Evolutionary conservation across 2,888 invertebrate species (phyloP).

Genomic region (Temnothorax unifasciatus): DNA sequence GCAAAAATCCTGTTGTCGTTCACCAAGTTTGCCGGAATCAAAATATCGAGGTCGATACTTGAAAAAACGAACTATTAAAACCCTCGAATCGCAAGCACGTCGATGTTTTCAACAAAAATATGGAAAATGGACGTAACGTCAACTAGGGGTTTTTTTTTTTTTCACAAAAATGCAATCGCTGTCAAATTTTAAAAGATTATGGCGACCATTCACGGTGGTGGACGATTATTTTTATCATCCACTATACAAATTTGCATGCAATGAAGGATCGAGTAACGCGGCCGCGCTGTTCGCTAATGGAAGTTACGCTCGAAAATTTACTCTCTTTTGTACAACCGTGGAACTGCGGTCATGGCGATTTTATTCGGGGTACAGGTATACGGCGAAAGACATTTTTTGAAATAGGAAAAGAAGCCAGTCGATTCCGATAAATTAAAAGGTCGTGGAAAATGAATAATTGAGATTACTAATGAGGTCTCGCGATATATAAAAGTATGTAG

Average conservation of each 20-base stretch:
- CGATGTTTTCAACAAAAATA: conserved; percentile 42
- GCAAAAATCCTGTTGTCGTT: conserved; percentile 3
- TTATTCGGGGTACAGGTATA: not conserved
- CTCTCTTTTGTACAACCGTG: not conserved
- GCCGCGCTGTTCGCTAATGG: conserved; percentile 6
- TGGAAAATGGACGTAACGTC: conserved; percentile 17
- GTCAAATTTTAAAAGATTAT: conserved; percentile 31
- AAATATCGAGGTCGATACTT: conserved; percentile 40
- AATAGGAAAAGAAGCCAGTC: not conserved
- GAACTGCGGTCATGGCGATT: not conserved
- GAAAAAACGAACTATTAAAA: conserved; percentile 49
- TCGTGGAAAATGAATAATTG: not conserved
- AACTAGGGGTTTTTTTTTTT: conserved; percentile 12
- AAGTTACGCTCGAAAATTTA: not conserved
- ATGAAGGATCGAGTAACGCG: not conserved
- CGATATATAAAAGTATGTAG: not conserved
- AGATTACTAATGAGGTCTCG: not conserved
- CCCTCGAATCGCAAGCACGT: conserved; percentile 29
- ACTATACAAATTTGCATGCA: not conserved
- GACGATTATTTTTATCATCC: conserved; percentile 3
- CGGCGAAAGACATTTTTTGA: not conserved
- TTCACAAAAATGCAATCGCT: conserved; percentile 16
- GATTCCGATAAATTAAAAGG: not conserved
- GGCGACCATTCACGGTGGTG: not conserved
- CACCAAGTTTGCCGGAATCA: conserved; percentile 14